Evolutionary conservation across 2,888 invertebrate genomes (phyloP).

Genomic region (Miltochrista miniata): DNA sequence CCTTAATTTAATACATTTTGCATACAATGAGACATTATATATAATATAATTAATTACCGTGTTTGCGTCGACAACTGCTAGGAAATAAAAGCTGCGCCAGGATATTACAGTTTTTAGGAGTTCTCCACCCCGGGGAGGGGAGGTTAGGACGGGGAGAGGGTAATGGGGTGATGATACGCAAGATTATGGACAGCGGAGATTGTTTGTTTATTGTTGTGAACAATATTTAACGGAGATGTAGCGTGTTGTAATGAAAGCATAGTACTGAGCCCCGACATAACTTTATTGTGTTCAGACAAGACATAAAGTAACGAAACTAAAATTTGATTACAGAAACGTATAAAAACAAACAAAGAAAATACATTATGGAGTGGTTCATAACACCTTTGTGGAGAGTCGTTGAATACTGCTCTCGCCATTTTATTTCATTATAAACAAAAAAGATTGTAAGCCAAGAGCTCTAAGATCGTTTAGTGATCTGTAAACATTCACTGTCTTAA

Average conservation of each 20-base stretch:
- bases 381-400: too few species aligned
- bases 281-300: too few species aligned
- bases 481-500: too few species aligned
- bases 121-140: not conserved
- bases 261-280: too few species aligned
- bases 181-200: slow-evolving; percentile 14
- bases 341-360: too few species aligned
- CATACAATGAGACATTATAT: slow-evolving; percentile 11
- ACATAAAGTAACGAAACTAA: too few species aligned
- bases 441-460: too few species aligned
- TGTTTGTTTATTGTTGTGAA: slow-evolving; percentile 13
- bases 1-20: slow-evolving; percentile 5
- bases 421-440: too few species aligned
- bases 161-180: slow-evolving; percentile 10
- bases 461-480: too few species aligned
- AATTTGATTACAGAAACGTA: too few species aligned
- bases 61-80: slow-evolving; percentile 10
- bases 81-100: slow-evolving; percentile 16
- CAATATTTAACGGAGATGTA: not conserved
- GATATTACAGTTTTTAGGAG: slow-evolving; percentile 20
- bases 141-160: not conserved
- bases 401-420: too few species aligned
- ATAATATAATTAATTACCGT: slow-evolving; percentile 9
- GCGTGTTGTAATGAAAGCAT: not conserved
- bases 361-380: too few species aligned